Percentiles rank a stretch among this genome's conserved stretches.
These are phyloP conservation scores for Drosophila buzzatii DNA, from an alignment of 2,888 invertebrate genomes.

Conservation along the genomic window DNA sequence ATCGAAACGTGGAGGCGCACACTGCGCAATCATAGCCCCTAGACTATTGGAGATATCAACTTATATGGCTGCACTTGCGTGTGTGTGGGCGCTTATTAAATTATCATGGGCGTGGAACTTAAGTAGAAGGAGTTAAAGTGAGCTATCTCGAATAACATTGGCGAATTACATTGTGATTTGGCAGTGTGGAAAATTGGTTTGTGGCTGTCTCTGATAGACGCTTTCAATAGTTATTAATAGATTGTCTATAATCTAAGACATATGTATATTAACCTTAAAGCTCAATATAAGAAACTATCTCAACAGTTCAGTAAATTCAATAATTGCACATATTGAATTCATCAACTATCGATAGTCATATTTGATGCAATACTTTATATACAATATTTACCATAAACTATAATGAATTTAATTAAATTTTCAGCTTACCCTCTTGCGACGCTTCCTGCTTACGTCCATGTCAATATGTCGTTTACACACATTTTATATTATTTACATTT, in stretches of 20 bases:
- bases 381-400: background rate
- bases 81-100: conserved; percentile 19
- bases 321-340: background rate
- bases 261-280: no score
- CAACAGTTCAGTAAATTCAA: no score
- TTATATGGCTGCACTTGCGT: conserved; percentile 15
- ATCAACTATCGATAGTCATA: background rate
- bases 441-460: background rate
- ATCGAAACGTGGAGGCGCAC: conserved; percentile 28
- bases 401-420: background rate
- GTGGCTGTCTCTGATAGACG: background rate
- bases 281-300: no score
- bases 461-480: conserved; percentile 13
- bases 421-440: background rate
- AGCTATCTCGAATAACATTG: background rate
- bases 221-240: background rate
- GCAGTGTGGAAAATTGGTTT: background rate
- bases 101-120: conserved; percentile 21
- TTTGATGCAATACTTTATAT: no score
- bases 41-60: conserved; percentile 30
- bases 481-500: conserved; percentile 31
- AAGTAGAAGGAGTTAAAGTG: conserved; percentile 5
- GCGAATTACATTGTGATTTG: background rate
- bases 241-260: background rate
- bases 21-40: conserved; percentile 45